Conservation (phyloP, 1,140 invertebrate genomes). For the Trichonephila clavipes region DNA sequence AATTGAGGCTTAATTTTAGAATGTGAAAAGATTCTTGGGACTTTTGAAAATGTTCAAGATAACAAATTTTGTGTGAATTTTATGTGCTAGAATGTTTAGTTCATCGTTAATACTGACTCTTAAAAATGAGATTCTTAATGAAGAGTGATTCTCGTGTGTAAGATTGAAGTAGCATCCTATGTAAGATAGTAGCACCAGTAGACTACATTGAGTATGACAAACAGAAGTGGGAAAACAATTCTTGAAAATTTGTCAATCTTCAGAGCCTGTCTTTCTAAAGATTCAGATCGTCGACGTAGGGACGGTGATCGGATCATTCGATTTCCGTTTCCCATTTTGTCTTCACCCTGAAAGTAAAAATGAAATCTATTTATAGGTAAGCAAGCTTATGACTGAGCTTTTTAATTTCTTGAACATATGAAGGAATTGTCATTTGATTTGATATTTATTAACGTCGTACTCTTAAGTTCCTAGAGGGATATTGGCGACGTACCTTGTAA, state of each 20-base stretch:
- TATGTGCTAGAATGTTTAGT: not conserved
- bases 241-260: constrained; percentile 92
- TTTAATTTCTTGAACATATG: not conserved
- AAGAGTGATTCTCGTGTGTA: not conserved
- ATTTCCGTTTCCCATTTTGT: not conserved
- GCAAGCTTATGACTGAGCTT: not conserved
- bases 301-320: not conserved
- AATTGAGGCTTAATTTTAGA: too few species aligned
- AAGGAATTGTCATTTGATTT: not conserved
- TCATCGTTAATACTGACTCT: not conserved
- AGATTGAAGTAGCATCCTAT: too few species aligned
- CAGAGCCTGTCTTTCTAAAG: constrained; percentile 83
- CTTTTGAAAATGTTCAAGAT: too few species aligned
- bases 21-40: too few species aligned
- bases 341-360: not conserved
- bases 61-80: too few species aligned
- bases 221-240: constrained; percentile 92
- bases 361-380: not conserved
- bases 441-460: too few species aligned
- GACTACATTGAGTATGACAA: constrained; percentile 90
- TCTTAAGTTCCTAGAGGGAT: too few species aligned
- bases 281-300: not conserved
- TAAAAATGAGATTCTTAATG: not conserved
- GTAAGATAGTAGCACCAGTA: constrained; percentile 90
- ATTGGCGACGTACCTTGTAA: too few species aligned